These are phyloP conservation scores for Drosophila parvula DNA, from an alignment of 1,140 invertebrate genomes.

Conservation along the genomic window DNA sequence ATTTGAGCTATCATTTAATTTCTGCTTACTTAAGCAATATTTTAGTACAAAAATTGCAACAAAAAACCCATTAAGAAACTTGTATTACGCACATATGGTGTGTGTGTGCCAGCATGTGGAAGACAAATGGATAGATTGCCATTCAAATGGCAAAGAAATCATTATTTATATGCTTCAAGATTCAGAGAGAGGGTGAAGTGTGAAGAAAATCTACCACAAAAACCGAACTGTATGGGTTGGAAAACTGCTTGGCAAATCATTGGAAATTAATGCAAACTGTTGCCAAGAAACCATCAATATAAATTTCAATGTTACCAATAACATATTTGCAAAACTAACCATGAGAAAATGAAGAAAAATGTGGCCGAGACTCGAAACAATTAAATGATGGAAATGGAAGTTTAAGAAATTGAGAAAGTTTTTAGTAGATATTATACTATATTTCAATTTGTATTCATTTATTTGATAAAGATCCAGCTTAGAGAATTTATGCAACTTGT, in stretches of 20 bases:
- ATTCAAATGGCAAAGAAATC: conserved; percentile 61
- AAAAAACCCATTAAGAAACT: neutral
- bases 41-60: conserved; percentile 4
- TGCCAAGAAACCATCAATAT: conserved; percentile 65
- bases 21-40: neutral
- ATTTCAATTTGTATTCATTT: neutral
- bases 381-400: neutral
- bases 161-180: conserved; percentile 60
- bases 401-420: neutral
- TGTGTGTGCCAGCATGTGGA: conserved; percentile 16
- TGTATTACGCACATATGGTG: conserved; percentile 7
- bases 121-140: conserved; percentile 31
- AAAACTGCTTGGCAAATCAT: conserved; percentile 24
- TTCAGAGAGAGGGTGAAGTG: neutral
- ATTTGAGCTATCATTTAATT: neutral
- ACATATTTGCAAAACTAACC: conserved; percentile 36
- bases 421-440: neutral
- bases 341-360: conserved; percentile 54
- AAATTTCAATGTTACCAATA: conserved; percentile 66
- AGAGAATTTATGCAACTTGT: neutral
- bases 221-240: neutral
- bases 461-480: no score
- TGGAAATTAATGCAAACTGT: conserved; percentile 68
- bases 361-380: neutral
- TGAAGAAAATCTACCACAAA: conserved; percentile 1